Evolutionary conservation across 2,888 invertebrate species (phyloP), one percentile per base, ranked within the genome.

Genomic region (Agapostemon virescens): DNA sequence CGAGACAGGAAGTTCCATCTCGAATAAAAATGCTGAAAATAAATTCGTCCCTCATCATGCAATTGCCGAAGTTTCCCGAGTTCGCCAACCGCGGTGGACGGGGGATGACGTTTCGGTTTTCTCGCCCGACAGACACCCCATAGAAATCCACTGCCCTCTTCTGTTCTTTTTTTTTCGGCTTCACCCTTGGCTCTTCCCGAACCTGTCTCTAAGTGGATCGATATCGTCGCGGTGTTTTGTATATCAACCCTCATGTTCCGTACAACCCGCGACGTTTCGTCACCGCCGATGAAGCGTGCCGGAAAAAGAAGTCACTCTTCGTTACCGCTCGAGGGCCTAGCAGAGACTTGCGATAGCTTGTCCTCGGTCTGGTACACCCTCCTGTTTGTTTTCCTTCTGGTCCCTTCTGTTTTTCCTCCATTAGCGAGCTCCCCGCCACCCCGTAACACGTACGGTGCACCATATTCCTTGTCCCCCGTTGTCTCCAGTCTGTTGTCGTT

Each of bases 361-460:
- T 81, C 79, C 74, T 70, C 76, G 52, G 45, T 40, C 20, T 23
- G 55, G 69, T 76, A 81, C 85, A 84, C 85, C 87, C 80, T n/a
- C 36, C 36, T 79, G 88, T 88, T 86, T 88, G 86, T 89, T 89
- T 89, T 89, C 85, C 86, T 84, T 79, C 83, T 78, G 78, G 84
- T 84, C 86, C 86, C 86, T 86, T 84, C 88, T 89, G 88, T 88
- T 89, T 90, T 89, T 87, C 86, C 87, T 87, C 90, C 89, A 89
- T 89, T 89, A 89, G 88, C 82, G 86, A 86, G 80, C 83, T 81
- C 73, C 45, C 71, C 79, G 82, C 79, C 81, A 7, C 1, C 67
- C 58, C 13, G 20, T 73, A 40, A 45, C 63, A 69, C 63, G 23
- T 61, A 71, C 68, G 69, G 15, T 42, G 58, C 26, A 42, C 20